Percentiles rank a stretch among this genome's conserved stretches.
Evolutionary conservation across 2,888 invertebrate genomes (phyloP).

Genomic region (Mantis religiosa): DNA sequence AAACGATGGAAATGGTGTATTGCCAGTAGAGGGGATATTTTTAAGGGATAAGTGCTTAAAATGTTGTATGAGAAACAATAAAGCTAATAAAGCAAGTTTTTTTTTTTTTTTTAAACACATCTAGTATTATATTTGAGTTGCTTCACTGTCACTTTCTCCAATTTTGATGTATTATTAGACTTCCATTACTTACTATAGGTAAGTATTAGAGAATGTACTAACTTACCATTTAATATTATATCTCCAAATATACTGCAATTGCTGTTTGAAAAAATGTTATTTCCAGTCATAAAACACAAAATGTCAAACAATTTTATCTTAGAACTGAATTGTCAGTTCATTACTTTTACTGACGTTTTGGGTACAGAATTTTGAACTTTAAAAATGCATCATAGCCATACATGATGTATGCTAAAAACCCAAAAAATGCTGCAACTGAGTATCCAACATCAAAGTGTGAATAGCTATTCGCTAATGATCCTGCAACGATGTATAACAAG

Average conservation of each 20-base stretch:
- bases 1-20: too few relatives aligned
- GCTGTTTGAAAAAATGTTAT: neutral
- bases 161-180: too few relatives aligned
- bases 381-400: slow-evolving; percentile 9
- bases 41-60: too few relatives aligned
- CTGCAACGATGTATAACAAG: neutral
- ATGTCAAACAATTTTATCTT: neutral
- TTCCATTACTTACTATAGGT: too few relatives aligned
- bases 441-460: neutral
- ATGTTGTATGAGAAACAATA: too few relatives aligned
- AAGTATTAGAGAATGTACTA: too few relatives aligned
- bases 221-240: neutral
- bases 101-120: too few relatives aligned
- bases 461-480: neutral
- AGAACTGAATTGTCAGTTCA: neutral
- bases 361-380: neutral
- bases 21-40: too few relatives aligned
- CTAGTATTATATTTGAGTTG: too few relatives aligned
- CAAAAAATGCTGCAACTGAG: neutral
- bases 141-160: too few relatives aligned
- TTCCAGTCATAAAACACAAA: neutral
- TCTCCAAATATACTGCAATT: neutral
- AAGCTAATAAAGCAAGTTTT: too few relatives aligned
- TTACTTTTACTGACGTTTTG: neutral
- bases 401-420: neutral